phyloP scores from a whole-genome alignment of 1,140 invertebrate genomes.

The Drosophila teissieri region DNA sequence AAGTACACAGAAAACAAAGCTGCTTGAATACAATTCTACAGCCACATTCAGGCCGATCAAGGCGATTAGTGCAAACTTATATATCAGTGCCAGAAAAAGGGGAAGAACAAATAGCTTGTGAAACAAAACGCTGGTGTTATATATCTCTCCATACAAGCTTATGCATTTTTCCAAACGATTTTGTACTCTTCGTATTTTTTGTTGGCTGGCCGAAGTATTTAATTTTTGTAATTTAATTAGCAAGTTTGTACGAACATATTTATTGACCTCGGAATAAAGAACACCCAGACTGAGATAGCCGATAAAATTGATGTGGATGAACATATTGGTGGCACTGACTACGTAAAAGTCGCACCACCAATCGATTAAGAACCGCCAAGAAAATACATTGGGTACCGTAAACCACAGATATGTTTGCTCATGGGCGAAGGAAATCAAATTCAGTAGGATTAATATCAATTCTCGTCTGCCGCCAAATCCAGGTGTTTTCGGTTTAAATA shows the following conservation, averaged over 20 bases:
- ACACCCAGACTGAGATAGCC: constrained; percentile 43
- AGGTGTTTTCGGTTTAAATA: neutral
- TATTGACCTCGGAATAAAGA: constrained; percentile 42
- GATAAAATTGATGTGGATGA: constrained; percentile 28
- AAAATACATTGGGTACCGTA: accelerated
- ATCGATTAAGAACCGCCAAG: accelerated
- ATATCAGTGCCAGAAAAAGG: constrained; percentile 21
- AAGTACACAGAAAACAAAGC: neutral
- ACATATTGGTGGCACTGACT: constrained; percentile 3
- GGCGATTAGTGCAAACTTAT: constrained; percentile 18
- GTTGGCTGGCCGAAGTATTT: neutral
- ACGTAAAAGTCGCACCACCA: constrained; percentile 2
- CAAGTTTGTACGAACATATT: constrained; percentile 25
- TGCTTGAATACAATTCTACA: neutral
- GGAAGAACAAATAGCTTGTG: constrained; percentile 32
- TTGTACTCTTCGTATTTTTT: neutral
- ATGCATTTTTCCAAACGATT: constrained; percentile 41
- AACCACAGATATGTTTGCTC: constrained; percentile 1
- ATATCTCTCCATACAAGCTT: constrained; percentile 50
- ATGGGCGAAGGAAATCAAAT: neutral
- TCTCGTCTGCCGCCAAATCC: constrained; percentile 34
- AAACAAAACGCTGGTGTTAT: constrained; percentile 14
- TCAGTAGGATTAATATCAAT: constrained; percentile 27
- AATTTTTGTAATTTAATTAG: constrained; percentile 9
- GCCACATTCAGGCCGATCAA: constrained; percentile 4